A percentile compares a stretch with the other conserved stretches of the same genome.
phyloP scores from a whole-genome alignment of 1,140 invertebrate genomes.

The Zaprionus ornatus region DNA sequence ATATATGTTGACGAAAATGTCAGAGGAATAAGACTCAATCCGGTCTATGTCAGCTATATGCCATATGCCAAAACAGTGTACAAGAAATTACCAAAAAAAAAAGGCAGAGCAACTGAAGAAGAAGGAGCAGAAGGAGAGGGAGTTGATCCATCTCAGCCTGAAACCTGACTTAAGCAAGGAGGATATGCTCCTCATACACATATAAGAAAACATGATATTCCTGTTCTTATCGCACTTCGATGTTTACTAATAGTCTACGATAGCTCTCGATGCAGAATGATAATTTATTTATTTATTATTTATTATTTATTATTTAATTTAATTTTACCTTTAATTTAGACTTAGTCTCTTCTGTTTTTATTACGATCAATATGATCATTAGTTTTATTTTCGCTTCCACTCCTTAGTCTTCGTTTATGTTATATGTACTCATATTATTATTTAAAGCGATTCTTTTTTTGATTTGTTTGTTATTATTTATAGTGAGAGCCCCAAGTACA shows the following conservation, averaged over 20 bases:
- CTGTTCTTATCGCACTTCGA: neutral
- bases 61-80: slow-evolving; percentile 2
- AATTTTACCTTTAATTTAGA: neutral
- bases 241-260: slow-evolving; percentile 15
- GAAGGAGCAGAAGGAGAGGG: neutral
- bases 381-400: neutral
- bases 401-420: neutral
- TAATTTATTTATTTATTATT: slow-evolving; percentile 14
- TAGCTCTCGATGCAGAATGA: neutral
- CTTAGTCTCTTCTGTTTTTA: too few relatives aligned
- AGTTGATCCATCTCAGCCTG: neutral
- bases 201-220: neutral
- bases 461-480: neutral
- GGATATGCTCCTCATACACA: slow-evolving; percentile 2
- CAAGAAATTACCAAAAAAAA: slow-evolving; percentile 42
- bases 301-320: slow-evolving; percentile 10
- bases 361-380: neutral
- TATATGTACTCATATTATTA: neutral
- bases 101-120: neutral
- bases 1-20: neutral
- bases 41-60: neutral
- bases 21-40: neutral
- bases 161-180: slow-evolving; percentile 4
- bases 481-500: slow-evolving; percentile 21
- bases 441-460: neutral